Evolutionary conservation across 92 coral and sea anemone species (phyloP).

Genomic region (Zoanthus gigantus): DNA sequence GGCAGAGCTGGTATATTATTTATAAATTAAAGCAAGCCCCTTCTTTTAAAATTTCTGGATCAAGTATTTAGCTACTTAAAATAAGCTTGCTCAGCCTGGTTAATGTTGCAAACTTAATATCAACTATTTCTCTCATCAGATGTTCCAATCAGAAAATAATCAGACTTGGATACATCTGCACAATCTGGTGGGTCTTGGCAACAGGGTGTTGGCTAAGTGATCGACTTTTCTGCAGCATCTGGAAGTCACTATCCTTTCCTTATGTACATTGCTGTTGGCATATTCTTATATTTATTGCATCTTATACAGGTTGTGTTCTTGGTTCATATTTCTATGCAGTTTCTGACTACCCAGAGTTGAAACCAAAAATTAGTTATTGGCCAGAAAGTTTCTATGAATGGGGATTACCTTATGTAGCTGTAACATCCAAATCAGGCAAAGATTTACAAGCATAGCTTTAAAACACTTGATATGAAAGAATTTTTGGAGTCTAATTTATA

Average conservation of each 20-base stretch:
- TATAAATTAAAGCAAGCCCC: too few relatives aligned
- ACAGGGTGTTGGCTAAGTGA: constrained; percentile 89
- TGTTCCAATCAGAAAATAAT: constrained; percentile 67
- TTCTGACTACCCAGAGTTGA: constrained; percentile 80
- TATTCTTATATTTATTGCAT: constrained; percentile 87
- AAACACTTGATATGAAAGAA: background rate
- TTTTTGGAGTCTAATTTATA: too few relatives aligned
- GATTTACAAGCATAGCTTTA: constrained; percentile 42
- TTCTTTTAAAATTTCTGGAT: too few relatives aligned
- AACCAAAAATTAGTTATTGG: constrained; percentile 84
- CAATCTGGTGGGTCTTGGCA: constrained; percentile 87
- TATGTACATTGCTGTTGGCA: constrained; percentile 99
- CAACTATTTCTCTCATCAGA: constrained; percentile 37
- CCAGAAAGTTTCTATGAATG: constrained; percentile 75
- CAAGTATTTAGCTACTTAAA: too few relatives aligned
- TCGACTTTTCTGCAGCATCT: constrained; percentile 84
- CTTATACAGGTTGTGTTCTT: constrained; percentile 92
- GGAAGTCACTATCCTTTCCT: constrained; percentile 91
- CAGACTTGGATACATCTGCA: constrained; percentile 81
- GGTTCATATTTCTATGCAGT: constrained; percentile 86
- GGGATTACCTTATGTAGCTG: constrained; percentile 88
- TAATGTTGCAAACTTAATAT: too few relatives aligned
- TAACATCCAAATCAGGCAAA: constrained; percentile 53
- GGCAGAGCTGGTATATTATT: too few relatives aligned
- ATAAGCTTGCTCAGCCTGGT: background rate